phyloP scores from a whole-genome alignment of 2,797 vertebrate genomes.

The Enteromius radiatus region DNA sequence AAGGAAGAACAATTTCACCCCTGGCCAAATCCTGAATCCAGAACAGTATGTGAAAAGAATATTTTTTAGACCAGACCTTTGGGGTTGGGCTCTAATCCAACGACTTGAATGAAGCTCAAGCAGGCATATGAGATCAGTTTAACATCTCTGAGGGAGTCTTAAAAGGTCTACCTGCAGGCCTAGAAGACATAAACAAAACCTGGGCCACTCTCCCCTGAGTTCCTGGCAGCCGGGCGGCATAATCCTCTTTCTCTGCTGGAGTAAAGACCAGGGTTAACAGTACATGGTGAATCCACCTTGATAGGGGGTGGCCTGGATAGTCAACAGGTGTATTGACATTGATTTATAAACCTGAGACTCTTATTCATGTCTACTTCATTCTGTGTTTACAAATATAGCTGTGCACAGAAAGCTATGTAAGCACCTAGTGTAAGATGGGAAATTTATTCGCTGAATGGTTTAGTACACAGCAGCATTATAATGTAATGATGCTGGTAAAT shows the following conservation, averaged over 20 bases:
- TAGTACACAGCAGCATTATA: conserved; percentile 57
- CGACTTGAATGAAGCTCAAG: conserved; percentile 28
- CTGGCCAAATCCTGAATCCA: conserved; percentile 21
- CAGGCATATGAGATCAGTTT: conserved; percentile 34
- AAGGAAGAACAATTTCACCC: conserved; percentile 12
- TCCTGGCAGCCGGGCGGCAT: conserved; percentile 59
- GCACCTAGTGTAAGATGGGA: conserved; percentile 21
- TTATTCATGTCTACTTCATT: not conserved
- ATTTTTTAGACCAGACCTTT: conserved; percentile 29
- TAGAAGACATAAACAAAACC: conserved; percentile 43
- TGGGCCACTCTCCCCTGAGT: conserved; percentile 42
- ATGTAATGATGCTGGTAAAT: conserved; percentile 69
- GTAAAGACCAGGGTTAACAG: conserved; percentile 13
- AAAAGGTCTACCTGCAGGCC: conserved; percentile 27
- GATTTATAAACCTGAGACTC: conserved; percentile 4
- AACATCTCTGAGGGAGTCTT: conserved; percentile 34
- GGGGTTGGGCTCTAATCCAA: conserved; percentile 36
- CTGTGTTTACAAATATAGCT: conserved; percentile 14
- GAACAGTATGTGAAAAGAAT: conserved; percentile 13
- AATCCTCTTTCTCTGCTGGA: conserved; percentile 60
- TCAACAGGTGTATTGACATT: conserved; percentile 6
- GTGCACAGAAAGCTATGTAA: conserved; percentile 19
- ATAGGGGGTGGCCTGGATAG: not conserved
- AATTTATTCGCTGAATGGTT: conserved; percentile 25
- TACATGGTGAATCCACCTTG: conserved; percentile 28